These are phyloP conservation scores for Drosophila rhopaloa DNA, from an alignment of 1,140 invertebrate genomes.

Conservation along the genomic window DNA sequence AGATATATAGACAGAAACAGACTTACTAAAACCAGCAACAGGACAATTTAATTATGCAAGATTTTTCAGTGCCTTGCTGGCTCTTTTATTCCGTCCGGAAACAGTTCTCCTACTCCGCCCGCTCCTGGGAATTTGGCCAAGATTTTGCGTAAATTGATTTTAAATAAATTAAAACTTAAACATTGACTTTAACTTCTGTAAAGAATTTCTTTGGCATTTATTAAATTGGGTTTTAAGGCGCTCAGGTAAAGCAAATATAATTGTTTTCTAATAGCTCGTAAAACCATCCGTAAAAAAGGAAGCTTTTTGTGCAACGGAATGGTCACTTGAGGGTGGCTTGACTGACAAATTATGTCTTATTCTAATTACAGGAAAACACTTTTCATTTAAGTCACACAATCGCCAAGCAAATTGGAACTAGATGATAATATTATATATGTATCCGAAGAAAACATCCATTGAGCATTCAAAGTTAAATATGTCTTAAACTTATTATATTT, in stretches of 20 bases:
- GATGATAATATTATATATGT: no score
- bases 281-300: not conserved
- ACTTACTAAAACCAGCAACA: slow-evolving; percentile 43
- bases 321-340: not conserved
- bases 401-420: no score
- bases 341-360: no score
- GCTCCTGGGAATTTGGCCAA: not conserved
- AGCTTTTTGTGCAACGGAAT: not conserved
- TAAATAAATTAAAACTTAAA: slow-evolving; percentile 74
- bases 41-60: slow-evolving; percentile 71
- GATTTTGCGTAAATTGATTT: slow-evolving; percentile 52
- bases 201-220: not conserved
- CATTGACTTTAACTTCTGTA: slow-evolving; percentile 41
- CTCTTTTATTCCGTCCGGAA: not conserved
- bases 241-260: not conserved
- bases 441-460: no score
- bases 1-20: slow-evolving; percentile 17
- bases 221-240: not conserved
- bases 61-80: slow-evolving; percentile 40
- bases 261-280: not conserved
- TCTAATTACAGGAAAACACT: no score
- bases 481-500: no score
- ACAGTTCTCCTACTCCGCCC: slow-evolving; percentile 1
- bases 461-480: no score
- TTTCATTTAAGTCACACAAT: no score